Percentiles rank a stretch among this genome's conserved stretches.
These are phyloP conservation scores for Galeopterus variegatus DNA, from an alignment of 2,113 vertebrate species.

Conservation along the genomic window DNA sequence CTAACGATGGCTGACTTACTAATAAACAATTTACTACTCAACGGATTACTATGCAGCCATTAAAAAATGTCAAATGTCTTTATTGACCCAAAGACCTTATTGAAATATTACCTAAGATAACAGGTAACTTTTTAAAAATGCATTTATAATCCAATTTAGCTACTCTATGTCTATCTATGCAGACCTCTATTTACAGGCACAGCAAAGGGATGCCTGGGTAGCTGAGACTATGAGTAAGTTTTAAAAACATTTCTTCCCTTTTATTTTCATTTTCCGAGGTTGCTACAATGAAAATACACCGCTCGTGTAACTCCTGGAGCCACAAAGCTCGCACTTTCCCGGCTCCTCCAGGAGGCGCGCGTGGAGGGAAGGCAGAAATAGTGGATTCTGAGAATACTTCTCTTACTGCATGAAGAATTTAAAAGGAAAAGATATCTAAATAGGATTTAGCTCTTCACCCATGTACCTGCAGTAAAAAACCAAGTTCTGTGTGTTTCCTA, in stretches of 20 bases:
- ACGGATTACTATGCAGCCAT: background rate
- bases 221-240: background rate
- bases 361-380: background rate
- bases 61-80: background rate
- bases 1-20: background rate
- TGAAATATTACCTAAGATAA: background rate
- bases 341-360: background rate
- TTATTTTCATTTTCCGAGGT: conserved; percentile 30
- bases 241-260: background rate
- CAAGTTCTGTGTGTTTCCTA: fast-evolving
- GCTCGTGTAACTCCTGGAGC: background rate
- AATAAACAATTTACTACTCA: background rate
- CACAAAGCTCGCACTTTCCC: fast-evolving
- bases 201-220: background rate
- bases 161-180: background rate
- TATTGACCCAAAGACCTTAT: background rate
- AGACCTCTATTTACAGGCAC: fast-evolving
- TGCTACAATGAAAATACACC: conserved; percentile 7
- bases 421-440: conserved; percentile 1
- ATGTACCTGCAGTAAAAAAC: background rate
- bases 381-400: background rate
- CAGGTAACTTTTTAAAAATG: background rate
- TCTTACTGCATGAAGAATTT: background rate
- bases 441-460: background rate
- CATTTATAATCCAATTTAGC: background rate